phyloP scores from a whole-genome alignment of 2,113 vertebrate genomes.

The Platanista minor region DNA sequence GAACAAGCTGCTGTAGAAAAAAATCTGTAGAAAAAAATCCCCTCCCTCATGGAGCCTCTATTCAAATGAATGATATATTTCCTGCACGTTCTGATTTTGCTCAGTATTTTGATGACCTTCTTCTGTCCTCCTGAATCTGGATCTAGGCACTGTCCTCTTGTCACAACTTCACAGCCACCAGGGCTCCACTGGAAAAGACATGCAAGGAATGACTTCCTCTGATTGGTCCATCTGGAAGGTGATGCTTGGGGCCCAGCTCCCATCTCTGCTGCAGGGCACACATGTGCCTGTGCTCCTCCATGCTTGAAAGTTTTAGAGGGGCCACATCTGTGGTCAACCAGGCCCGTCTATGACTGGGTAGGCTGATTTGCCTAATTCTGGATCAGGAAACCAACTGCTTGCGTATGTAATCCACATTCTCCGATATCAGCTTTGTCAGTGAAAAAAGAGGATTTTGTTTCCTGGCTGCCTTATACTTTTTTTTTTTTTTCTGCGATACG shows the following conservation, averaged over 20 bases:
- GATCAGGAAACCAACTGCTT: not conserved
- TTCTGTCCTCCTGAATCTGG: not conserved
- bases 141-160: not conserved
- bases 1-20: not conserved
- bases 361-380: not conserved
- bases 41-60: not conserved
- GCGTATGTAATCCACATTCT: not conserved
- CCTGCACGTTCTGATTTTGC: not conserved
- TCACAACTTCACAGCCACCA: not conserved
- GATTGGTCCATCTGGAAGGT: not conserved
- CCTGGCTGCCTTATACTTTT: not conserved
- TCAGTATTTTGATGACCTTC: not conserved
- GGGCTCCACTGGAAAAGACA: not conserved
- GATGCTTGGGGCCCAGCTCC: not conserved
- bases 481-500: too few species aligned
- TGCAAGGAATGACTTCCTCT: not conserved
- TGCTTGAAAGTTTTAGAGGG: not conserved
- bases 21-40: not conserved
- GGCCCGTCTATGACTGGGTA: too few species aligned
- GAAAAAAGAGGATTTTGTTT: not conserved
- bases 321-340: not conserved
- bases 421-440: not conserved
- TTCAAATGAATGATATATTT: not conserved
- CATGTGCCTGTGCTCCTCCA: not conserved
- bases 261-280: not conserved